Base-by-base conservation (phyloP, 2,888 invertebrate species). In the Ophion obscuratus region DNA sequence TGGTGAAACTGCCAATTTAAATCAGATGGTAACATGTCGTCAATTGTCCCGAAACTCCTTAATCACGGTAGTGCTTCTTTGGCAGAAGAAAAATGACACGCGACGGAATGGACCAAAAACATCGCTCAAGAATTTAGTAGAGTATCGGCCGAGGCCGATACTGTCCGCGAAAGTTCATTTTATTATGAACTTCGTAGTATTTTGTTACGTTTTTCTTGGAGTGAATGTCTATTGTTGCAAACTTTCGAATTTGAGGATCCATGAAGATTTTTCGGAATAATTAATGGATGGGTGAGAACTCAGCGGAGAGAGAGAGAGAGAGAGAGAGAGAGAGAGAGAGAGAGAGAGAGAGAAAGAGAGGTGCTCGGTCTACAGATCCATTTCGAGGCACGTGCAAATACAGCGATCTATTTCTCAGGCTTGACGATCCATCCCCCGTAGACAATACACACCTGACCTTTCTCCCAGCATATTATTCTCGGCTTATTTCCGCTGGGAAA, bases 201-300 rank as follows among this genome's bases (percentile, higher is more conserved):
- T 14, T 47, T n/a, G 67, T 73, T 59, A 59, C 36, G 47, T 59
- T 61, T 67, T 53, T 44, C 27, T 11, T 17, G 20, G 27, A 71
- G 36, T 36, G 64, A 20, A 70, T 67, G 1, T 74, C 62, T 53
- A 27, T 64, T 74, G 61, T 77, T 36, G 24, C 20, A 27, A 40
- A 81, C 81, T 83, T 83, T 78, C 78, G 71, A 53, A 68, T 74
- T 74, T 77, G 53, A 77, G 62, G 78, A 81, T 74, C 57, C 73
- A 44, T 78, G 53, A 40, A 73, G 62, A 84, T 81, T 77, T 73
- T 77, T 61, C 4, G 57, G 62, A 47, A 67, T 59, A 53, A 14
- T 53, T 44, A 76, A 40, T 11, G 40, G 40, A 14, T 40, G n/a
- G 61, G 7, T 14, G 62, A 36, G 53, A 57, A 80, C 40, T 31